These are phyloP conservation scores for Zaprionus lachaisei DNA, from an alignment of 1,140 invertebrate genomes.

Conservation along the genomic window DNA sequence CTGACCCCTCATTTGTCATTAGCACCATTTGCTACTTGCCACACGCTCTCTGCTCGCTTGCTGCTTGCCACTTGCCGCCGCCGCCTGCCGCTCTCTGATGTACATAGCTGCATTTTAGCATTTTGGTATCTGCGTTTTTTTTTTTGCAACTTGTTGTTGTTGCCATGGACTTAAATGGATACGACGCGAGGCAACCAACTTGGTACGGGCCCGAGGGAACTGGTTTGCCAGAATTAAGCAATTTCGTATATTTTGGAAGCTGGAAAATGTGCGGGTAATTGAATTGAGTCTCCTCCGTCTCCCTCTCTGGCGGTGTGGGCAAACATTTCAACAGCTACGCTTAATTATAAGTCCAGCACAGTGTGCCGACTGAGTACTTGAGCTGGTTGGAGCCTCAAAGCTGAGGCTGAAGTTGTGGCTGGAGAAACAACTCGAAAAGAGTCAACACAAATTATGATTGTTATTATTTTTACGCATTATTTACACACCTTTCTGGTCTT, in stretches of 20 bases:
- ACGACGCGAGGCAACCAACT: conserved; percentile 42
- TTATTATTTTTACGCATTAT: conserved; percentile 70
- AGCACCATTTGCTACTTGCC: conserved; percentile 52
- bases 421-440: conserved; percentile 36
- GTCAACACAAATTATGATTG: conserved; percentile 62
- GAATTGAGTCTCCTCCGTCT: conserved; percentile 38
- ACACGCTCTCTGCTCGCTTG: background rate
- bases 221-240: conserved; percentile 54
- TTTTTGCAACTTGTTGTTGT: conserved; percentile 54
- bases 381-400: conserved; percentile 17
- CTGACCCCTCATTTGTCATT: conserved; percentile 42
- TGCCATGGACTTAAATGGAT: conserved; percentile 31
- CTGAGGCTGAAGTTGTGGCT: background rate
- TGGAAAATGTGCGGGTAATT: conserved; percentile 50
- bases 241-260: conserved; percentile 39
- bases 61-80: conserved; percentile 38
- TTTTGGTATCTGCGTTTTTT: conserved; percentile 33
- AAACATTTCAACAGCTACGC: conserved; percentile 58
- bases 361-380: conserved; percentile 30
- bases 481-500: conserved; percentile 63
- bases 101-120: conserved; percentile 49
- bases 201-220: conserved; percentile 35
- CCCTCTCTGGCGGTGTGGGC: conserved; percentile 34
- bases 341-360: conserved; percentile 53
- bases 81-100: conserved; percentile 7